These are phyloP conservation scores for Amiota mariae DNA, from an alignment of 2,888 invertebrate species.

Conservation along the genomic window DNA sequence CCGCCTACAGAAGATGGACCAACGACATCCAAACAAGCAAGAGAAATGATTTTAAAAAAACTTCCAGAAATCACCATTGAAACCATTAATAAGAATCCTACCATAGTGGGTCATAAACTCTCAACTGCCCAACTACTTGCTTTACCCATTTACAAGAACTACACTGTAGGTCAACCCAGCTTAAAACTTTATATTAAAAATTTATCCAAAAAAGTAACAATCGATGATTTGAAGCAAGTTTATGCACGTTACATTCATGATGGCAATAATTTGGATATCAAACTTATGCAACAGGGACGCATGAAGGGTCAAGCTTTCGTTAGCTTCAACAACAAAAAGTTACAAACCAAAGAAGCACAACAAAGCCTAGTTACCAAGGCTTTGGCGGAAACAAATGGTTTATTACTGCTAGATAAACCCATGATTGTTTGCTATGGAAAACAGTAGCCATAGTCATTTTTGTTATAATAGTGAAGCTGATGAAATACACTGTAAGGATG, in stretches of 20 bases:
- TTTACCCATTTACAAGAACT: slow-evolving; percentile 88
- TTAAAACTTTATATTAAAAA: slow-evolving; percentile 94
- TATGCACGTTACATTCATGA: slow-evolving; percentile 79
- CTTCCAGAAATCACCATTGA: slow-evolving; percentile 74
- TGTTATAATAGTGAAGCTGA: not conserved
- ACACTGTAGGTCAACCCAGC: slow-evolving; percentile 85
- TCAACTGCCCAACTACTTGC: slow-evolving; percentile 81
- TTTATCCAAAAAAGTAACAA: slow-evolving; percentile 85
- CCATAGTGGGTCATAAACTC: slow-evolving; percentile 76
- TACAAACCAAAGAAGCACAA: slow-evolving; percentile 36
- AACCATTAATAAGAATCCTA: slow-evolving; percentile 34
- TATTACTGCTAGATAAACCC: slow-evolving; percentile 88
- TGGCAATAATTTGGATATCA: slow-evolving; percentile 77
- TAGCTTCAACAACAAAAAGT: slow-evolving; percentile 73
- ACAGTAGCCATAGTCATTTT: slow-evolving; percentile 43
- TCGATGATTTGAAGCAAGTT: slow-evolving; percentile 83
- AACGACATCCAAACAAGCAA: slow-evolving; percentile 18
- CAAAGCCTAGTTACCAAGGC: slow-evolving; percentile 81
- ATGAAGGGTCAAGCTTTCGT: slow-evolving; percentile 98
- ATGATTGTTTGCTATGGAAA: slow-evolving; percentile 92
- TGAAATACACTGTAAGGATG: slow-evolving; percentile 26
- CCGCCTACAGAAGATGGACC: not conserved
- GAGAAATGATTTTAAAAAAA: not conserved
- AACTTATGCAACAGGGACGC: slow-evolving; percentile 93
- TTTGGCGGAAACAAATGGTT: slow-evolving; percentile 89